These are phyloP conservation scores for Thymelicus lineola DNA, from an alignment of 2,888 invertebrate genomes.

Conservation along the genomic window DNA sequence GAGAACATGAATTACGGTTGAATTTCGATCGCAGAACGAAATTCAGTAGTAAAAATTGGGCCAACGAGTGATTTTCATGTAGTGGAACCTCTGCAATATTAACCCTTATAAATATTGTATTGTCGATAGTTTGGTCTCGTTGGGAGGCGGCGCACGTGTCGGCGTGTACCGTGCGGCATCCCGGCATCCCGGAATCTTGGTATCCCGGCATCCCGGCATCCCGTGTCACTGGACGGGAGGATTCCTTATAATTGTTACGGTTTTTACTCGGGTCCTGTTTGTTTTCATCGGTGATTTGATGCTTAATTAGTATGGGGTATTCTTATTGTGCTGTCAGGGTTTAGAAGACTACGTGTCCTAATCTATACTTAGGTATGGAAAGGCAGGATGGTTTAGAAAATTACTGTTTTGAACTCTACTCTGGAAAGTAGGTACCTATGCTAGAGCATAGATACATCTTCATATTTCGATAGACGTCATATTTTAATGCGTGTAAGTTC, in stretches of 20 bases:
- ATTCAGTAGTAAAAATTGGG: too few relatives aligned
- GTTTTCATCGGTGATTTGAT: constrained; percentile 39
- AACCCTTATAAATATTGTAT: constrained; percentile 39
- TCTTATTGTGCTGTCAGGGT: constrained; percentile 15
- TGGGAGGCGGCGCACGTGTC: constrained; percentile 42
- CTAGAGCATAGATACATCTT: too few relatives aligned
- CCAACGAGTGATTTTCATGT: background rate
- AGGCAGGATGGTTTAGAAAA: too few relatives aligned
- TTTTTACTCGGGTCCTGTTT: constrained; percentile 34
- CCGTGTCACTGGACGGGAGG: constrained; percentile 34
- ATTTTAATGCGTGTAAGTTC: too few relatives aligned
- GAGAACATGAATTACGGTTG: too few relatives aligned
- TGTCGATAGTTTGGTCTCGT: constrained; percentile 45
- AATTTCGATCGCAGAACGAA: too few relatives aligned
- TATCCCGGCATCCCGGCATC: constrained; percentile 27
- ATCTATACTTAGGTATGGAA: too few relatives aligned
- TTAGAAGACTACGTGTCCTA: too few relatives aligned
- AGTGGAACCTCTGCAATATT: background rate
- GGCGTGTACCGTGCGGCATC: constrained; percentile 32
- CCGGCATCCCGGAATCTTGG: constrained; percentile 20
- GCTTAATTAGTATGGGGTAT: constrained; percentile 38
- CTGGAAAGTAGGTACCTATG: too few relatives aligned
- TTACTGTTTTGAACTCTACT: too few relatives aligned
- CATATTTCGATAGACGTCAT: too few relatives aligned
- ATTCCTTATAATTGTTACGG: constrained; percentile 41